Percentiles rank a stretch among this genome's conserved stretches.
phyloP scores from a whole-genome alignment of 2,888 invertebrate species.

The Bugula neritina region DNA sequence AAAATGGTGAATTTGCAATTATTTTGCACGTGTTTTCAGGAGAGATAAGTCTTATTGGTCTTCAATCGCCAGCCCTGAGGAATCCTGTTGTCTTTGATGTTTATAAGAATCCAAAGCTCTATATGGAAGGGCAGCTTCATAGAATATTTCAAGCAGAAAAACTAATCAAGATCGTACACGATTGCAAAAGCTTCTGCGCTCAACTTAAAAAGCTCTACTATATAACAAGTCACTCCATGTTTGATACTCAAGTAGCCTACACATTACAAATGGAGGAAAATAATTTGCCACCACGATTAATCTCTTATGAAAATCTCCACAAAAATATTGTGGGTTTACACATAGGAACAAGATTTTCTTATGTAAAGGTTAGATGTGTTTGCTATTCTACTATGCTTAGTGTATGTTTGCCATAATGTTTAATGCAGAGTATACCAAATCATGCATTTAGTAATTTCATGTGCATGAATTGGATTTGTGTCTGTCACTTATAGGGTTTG shows the following conservation, averaged over 20 bases:
- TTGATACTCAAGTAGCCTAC: conserved; percentile 23
- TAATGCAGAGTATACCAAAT: no score
- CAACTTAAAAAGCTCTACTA: not conserved
- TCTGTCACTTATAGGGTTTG: no score
- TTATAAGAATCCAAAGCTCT: conserved; percentile 17
- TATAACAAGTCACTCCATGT: conserved; percentile 5
- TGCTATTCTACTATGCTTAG: not conserved
- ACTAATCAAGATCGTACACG: conserved; percentile 19
- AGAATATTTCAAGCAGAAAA: conserved; percentile 15
- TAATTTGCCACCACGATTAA: conserved; percentile 8
- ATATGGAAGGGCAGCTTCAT: conserved; percentile 21
- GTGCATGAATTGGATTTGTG: no score
- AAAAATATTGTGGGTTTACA: not conserved
- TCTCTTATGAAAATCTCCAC: not conserved
- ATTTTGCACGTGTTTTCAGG: conserved; percentile 9
- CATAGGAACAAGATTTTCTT: not conserved
- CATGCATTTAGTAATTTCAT: no score
- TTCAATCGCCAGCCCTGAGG: not conserved
- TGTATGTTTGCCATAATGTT: not conserved
- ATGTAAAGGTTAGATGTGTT: conserved; percentile 3
- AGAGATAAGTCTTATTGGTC: not conserved
- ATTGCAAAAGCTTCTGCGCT: conserved; percentile 6
- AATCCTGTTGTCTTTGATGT: conserved; percentile 12
- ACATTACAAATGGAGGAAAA: conserved; percentile 21
- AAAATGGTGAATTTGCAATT: no score